phyloP scores from a whole-genome alignment of 2,113 vertebrate genomes.

The Perccottus glenii region DNA sequence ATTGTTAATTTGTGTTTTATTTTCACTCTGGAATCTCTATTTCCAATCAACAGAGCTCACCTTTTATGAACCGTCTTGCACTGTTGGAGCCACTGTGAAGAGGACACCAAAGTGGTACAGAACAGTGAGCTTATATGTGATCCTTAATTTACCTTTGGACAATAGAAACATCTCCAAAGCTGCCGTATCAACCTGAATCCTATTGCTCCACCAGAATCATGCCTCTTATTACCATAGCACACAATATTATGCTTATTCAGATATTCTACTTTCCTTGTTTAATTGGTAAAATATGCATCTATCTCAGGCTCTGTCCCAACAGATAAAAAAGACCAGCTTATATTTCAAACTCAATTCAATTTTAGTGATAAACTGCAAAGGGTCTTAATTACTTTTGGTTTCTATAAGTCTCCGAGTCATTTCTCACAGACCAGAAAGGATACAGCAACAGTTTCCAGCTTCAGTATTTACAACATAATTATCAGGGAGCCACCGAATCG shows the following conservation, averaged over 20 bases:
- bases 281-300: constrained; percentile 39
- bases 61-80: too few species aligned
- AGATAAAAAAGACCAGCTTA: constrained; percentile 59
- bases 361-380: constrained; percentile 57
- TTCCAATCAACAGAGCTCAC: too few species aligned
- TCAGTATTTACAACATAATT: constrained; percentile 41
- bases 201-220: too few species aligned
- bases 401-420: constrained; percentile 55
- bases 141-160: too few species aligned
- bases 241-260: constrained; percentile 1
- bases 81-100: too few species aligned
- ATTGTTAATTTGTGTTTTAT: too few species aligned
- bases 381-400: constrained; percentile 68
- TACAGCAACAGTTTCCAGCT: constrained; percentile 21
- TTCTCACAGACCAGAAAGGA: constrained; percentile 26
- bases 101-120: too few species aligned
- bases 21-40: too few species aligned
- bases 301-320: constrained; percentile 28
- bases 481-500: constrained; percentile 22
- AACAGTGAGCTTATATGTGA: too few species aligned
- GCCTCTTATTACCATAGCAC: too few species aligned
- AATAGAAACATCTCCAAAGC: too few species aligned
- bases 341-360: constrained; percentile 63
- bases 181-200: too few species aligned
- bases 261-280: constrained; percentile 43